A percentile compares a stretch with the other conserved stretches of the same genome.
phyloP scores from a whole-genome alignment of 1,140 invertebrate species.

The Megathymus violae region DNA sequence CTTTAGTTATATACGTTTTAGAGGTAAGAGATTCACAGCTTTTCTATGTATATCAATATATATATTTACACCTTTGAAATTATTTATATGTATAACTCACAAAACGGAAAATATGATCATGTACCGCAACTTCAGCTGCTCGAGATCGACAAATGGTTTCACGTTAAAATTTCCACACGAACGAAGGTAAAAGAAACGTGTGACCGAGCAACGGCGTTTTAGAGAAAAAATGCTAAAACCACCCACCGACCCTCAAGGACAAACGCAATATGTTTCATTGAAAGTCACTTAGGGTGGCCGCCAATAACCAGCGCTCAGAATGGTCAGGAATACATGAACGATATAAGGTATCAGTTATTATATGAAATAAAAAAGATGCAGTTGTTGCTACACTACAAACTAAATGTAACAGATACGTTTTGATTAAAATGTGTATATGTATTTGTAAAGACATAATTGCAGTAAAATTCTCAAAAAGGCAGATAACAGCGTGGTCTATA shows the following conservation, averaged over 20 bases:
- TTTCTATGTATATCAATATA: too few relatives aligned
- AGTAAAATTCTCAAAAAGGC: too few relatives aligned
- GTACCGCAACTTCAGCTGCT: slow-evolving; percentile 14
- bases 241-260: slow-evolving; percentile 38
- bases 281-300: slow-evolving; percentile 40
- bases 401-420: too few relatives aligned
- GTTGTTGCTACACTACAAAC: too few relatives aligned
- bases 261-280: slow-evolving; percentile 43
- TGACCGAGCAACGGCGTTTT: slow-evolving; percentile 41
- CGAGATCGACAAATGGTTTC: slow-evolving; percentile 27
- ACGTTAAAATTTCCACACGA: slow-evolving; percentile 33
- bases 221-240: slow-evolving; percentile 57
- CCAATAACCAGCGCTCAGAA: slow-evolving; percentile 3
- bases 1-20: too few relatives aligned
- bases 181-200: slow-evolving; percentile 24
- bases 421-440: too few relatives aligned
- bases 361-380: too few relatives aligned
- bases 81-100: too few relatives aligned
- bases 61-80: too few relatives aligned
- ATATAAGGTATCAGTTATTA: slow-evolving; percentile 10
- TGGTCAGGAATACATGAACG: slow-evolving; percentile 24
- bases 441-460: too few relatives aligned
- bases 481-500: too few relatives aligned
- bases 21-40: too few relatives aligned
- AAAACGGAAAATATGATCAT: slow-evolving; percentile 20